Evolutionary conservation across 1,140 invertebrate genomes (phyloP), one percentile per base, ranked within the genome.

Genomic region (Drosophila bifasciata): DNA sequence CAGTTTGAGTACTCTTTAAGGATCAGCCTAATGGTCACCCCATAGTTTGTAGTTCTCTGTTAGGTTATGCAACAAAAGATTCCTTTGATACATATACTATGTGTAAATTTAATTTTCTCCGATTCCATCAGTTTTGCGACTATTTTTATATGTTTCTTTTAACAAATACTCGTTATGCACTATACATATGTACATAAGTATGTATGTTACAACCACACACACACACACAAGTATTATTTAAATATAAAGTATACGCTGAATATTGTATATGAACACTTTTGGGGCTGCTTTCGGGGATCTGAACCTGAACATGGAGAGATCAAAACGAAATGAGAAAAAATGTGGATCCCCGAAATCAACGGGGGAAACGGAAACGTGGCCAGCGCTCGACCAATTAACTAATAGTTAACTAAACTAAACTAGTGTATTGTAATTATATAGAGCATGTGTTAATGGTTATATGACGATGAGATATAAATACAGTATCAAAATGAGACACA

Each of bases 371-470:
- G 53, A 72, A 78, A 73, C 61, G 70, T 83, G 74, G 71, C 79
- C 78, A 88, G 83, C 75, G 83, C 75, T 88, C 83, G 83, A 88
- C 83, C 83, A 88, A 88, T 88, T 88, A 88, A 83, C 79, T 83
- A 75, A 83, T 86, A 86, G 78, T 88, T 88, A 79, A 81, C 55
- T 88, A 66, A 83, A 81, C 46, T 78, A 25, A 28, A 36, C 32
- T 86, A 86, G 78, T 83, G 53, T 84, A 72, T 74, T 76, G 78
- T 86, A 88, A 86, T 76, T 83, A 76, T 76, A 21, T 68, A 77
- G 81, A 78, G 84, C 79, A 78, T 88, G 79, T 89, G 78, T 88
- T 89, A 89, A 88, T 79, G 60, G 84, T 86, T 88, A 86, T 67
- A 79, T 72, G 52, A 76, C 64, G 71, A 85, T 72, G 55, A 78